Evolutionary conservation across 2,888 invertebrate species (phyloP), one percentile per base, ranked within the genome.

Genomic region (Agonopterix arenella): DNA sequence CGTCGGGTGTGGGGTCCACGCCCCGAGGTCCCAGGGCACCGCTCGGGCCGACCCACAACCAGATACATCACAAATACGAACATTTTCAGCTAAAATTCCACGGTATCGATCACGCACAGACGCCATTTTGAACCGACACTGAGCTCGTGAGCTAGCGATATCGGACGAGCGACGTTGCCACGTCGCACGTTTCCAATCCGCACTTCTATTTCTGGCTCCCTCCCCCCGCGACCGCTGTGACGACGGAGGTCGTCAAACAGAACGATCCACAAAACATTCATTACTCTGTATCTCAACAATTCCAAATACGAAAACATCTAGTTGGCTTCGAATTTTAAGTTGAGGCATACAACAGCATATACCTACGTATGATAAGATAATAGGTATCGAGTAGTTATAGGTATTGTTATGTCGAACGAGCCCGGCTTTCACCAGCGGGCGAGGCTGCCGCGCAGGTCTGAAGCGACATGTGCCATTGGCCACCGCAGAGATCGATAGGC

Each of bases 381-480:
- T 70, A 70, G 64, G 52, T 73, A 66, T 68, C 69, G 59, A 28
- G 61, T 68, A 67, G 58, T 56, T 70, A 64, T 73, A 71, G 58
- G 56, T 62, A 59, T 64, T 66, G 64, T 66, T 64, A 72, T 37
- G 10, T 37, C 8, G 11, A 41, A 4, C 43, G 43, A 13, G 43
- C 43, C 43, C 43, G 43, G 43, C 43, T 43, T 43, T 43, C 43
- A 43, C 43, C 43, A 43, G 43, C 10, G 28, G 43, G 43, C 80
- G 84, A 79, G 76, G 76, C 78, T 76, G 89, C 85, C 80, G 82
- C 84, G 91, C 85, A 84, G 74, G 80, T 76, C 73, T 80, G 84
- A 76, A 76, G 80, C 88, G 89, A 89, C 90, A 90, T 90, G 90
- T 91, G 86, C 88, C 80, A 92, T 92, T 92, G 92, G 92, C 82